These are phyloP conservation scores for Cryptophagus acutangulus DNA, from an alignment of 2,888 invertebrate species.

Conservation along the genomic window DNA sequence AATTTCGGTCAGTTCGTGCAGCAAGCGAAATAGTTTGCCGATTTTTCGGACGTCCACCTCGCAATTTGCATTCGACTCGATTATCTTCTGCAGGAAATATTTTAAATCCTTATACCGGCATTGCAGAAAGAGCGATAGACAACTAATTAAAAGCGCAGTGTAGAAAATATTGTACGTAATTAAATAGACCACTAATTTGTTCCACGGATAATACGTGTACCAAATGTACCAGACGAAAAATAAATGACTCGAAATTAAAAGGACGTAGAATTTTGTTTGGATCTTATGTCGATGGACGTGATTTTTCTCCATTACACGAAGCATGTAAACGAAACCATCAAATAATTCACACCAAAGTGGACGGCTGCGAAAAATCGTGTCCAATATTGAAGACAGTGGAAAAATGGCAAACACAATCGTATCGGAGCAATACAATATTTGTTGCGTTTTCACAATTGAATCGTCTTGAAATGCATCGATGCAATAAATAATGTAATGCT, in stretches of 20 bases:
- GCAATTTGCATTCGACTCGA: background rate
- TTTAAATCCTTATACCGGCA: conserved; percentile 1
- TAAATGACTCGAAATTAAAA: background rate
- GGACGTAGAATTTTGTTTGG: background rate
- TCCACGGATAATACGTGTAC: too few species aligned
- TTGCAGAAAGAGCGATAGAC: too few species aligned
- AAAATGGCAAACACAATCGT: background rate
- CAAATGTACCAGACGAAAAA: background rate
- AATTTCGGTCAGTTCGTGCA: background rate
- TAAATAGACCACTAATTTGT: too few species aligned
- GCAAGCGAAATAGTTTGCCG: background rate
- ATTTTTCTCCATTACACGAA: background rate
- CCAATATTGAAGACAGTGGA: background rate
- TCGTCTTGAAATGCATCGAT: background rate
- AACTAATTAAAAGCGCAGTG: too few species aligned
- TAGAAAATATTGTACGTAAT: too few species aligned
- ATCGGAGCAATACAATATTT: background rate
- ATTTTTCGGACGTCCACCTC: background rate
- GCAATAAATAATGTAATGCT: too few species aligned
- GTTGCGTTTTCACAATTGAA: background rate
- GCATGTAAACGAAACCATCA: background rate
- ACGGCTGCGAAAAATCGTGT: background rate
- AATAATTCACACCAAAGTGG: background rate
- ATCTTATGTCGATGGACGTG: background rate
- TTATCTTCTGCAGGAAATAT: too few species aligned